Base-by-base conservation (phyloP, 1,140 invertebrate species). In the Cheumatopsyche charites region DNA sequence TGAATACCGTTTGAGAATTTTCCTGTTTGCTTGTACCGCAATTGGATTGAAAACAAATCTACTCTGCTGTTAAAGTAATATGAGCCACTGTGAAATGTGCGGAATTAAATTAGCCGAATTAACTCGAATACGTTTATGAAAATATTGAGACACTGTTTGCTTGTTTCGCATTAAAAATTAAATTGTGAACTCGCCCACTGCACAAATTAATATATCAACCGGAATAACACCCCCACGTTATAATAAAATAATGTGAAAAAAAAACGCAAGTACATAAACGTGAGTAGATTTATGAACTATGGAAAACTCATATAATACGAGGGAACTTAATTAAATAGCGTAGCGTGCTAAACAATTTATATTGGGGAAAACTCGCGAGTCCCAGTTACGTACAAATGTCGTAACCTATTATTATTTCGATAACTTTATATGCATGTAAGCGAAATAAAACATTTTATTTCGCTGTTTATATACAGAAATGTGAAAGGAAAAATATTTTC, bases 251-350 rank as follows among this genome's bases (percentile, higher is more conserved):
- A 42, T 42, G 12, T 42, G 12, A 6, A 12, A 7, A 47, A 47
- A 47, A 47, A 47, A 47, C 43, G 13, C 17, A 26, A 6, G 15
- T 9, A 26, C 21, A 26, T 21, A 58, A 5, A 58, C 52, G 21
- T 23, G 42, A 42, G 23, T 41, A 42, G 62, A 63, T 63, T 63
- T 63, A 42, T 63, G 26, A 63, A 63, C 62, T 63, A 63, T 41
- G 62, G 29, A 63, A 63, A 43, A 63, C 29, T 63, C 17, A 23
- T 42, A 63, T 63, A 42, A 63, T 63, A 42, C 19, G 21, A 6
- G 23, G 55, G 25, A 58, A 26, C 55, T 25, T 58, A 58, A 58
- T 58, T 58, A 58, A 58, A 58, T 58, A 26, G 55, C 21, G 55
- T 58, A 58, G 55, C 55, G 55, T 58, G 55, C 55, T 25, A 26